Percentiles rank a stretch among this genome's conserved stretches.
Conservation (phyloP, 2,888 invertebrate genomes). For the Drosophila percnosoma region DNA sequence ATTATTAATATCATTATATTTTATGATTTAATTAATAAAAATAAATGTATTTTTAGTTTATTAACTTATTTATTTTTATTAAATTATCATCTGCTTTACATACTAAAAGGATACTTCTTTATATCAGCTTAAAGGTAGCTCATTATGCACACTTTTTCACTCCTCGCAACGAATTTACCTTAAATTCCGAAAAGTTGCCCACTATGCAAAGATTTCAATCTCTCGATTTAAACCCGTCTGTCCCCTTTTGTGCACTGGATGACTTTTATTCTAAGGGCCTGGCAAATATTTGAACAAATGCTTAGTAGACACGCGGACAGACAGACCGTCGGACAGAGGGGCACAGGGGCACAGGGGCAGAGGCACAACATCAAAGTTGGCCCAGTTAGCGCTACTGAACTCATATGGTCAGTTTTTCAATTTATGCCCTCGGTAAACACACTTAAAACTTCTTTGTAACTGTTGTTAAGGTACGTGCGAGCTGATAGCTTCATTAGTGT, state of each 20-base stretch:
- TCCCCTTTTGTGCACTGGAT: conserved; percentile 27
- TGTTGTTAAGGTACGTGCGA: conserved; percentile 56
- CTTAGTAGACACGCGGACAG: conserved; percentile 35
- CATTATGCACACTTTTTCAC: neutral
- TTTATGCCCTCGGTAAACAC: conserved; percentile 56
- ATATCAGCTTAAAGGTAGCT: neutral
- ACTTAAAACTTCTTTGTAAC: conserved; percentile 55
- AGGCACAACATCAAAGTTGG: conserved; percentile 42
- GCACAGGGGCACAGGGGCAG: neutral
- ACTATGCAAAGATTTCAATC: conserved; percentile 29
- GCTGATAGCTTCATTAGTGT: conserved; percentile 71
- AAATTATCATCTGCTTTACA: neutral
- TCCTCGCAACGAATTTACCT: neutral
- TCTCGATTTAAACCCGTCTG: conserved; percentile 15
- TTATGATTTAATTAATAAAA: neutral
- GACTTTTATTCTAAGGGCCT: conserved; percentile 38
- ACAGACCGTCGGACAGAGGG: conserved; percentile 1
- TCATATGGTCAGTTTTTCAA: conserved; percentile 71
- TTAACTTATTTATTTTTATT: neutral
- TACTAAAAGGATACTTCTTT: neutral
- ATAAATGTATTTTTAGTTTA: neutral
- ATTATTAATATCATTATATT: neutral
- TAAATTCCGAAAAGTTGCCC: neutral
- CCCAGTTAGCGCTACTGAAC: conserved; percentile 43
- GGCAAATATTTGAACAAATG: conserved; percentile 72